These are phyloP conservation scores for Scartelaos histophorus DNA, from an alignment of 2,113 vertebrate genomes.

Conservation along the genomic window DNA sequence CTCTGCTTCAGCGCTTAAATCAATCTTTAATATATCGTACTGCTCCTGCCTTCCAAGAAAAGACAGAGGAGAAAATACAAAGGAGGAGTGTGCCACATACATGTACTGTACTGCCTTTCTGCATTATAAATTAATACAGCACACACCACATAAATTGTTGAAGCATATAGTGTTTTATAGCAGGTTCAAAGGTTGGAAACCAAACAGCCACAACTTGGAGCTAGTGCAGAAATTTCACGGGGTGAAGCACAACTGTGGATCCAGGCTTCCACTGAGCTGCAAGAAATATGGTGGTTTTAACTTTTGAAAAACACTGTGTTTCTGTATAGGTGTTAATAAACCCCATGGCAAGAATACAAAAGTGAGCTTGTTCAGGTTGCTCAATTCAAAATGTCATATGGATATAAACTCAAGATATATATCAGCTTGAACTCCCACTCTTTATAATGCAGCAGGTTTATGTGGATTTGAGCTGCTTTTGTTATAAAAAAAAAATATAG, in stretches of 20 bases:
- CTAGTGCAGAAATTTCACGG: not conserved
- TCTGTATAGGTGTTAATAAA: not conserved
- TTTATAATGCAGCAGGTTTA: not conserved
- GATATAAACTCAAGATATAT: not conserved
- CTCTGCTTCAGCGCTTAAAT: constrained; percentile 61
- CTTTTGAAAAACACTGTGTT: not conserved
- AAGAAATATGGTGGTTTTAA: not conserved
- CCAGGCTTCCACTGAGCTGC: not conserved
- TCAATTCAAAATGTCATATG: not conserved
- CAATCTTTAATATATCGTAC: constrained; percentile 57
- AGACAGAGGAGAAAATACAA: constrained; percentile 21
- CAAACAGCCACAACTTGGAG: not conserved
- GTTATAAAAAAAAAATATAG: too few relatives aligned
- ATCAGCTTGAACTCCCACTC: not conserved
- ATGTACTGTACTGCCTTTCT: not conserved
- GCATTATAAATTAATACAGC: constrained; percentile 28
- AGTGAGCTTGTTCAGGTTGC: not conserved
- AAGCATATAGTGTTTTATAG: constrained; percentile 14
- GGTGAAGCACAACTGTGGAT: not conserved
- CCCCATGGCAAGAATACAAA: not conserved
- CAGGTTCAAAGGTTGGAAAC: constrained; percentile 25
- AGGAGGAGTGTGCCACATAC: constrained; percentile 16
- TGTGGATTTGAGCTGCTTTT: not conserved
- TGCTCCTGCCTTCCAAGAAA: constrained; percentile 33
- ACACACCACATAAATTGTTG: constrained; percentile 30